Percentiles rank a stretch among this genome's conserved stretches.
phyloP scores from a whole-genome alignment of 2,797 vertebrate species.

The Vipera latastei region DNA sequence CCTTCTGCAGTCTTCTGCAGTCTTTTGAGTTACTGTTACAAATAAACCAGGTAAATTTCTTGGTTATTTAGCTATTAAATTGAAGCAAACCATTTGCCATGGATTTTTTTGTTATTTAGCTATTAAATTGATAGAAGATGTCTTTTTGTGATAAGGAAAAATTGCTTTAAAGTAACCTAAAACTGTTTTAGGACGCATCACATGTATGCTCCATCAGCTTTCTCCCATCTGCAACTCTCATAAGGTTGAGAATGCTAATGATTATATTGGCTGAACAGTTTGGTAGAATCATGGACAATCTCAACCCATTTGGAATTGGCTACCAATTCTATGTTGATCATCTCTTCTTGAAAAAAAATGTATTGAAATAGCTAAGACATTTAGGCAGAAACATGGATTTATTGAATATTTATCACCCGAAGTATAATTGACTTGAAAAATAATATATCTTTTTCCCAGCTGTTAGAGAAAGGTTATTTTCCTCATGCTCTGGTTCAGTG shows the following conservation, averaged over 20 bases:
- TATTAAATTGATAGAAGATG: background rate
- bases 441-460: background rate
- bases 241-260: background rate
- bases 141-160: background rate
- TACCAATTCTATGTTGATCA: constrained; percentile 6
- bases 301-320: background rate
- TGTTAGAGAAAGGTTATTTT: background rate
- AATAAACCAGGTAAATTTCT: background rate
- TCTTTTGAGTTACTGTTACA: background rate
- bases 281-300: background rate
- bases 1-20: background rate
- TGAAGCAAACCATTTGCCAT: background rate
- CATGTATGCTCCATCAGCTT: background rate
- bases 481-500: background rate
- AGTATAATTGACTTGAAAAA: background rate
- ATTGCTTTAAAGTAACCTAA: background rate
- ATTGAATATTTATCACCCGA: background rate
- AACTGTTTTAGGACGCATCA: background rate
- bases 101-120: background rate
- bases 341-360: background rate
- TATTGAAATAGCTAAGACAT: background rate
- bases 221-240: background rate
- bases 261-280: background rate
- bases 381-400: background rate
- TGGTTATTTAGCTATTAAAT: no score